Conservation (phyloP, 2,113 vertebrate species). For the Dascyllus trimaculatus region DNA sequence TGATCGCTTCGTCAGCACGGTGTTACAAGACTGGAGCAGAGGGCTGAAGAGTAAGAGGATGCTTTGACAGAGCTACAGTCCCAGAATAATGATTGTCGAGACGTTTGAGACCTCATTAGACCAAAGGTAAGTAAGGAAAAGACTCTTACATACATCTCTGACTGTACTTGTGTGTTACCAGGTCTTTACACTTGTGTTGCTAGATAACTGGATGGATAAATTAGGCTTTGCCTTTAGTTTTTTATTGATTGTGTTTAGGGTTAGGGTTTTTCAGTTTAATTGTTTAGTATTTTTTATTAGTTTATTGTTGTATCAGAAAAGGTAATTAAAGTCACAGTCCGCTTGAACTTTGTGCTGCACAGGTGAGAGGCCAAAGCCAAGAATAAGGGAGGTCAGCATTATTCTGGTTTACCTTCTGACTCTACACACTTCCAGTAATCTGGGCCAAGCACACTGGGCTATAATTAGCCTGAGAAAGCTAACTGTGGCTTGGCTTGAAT, state of each 20-base stretch:
- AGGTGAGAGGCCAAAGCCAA: constrained; percentile 52
- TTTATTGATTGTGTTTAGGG: neutral
- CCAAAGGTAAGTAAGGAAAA: constrained; percentile 49
- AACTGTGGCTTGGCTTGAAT: constrained; percentile 69
- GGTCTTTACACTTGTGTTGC: neutral
- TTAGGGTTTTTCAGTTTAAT: neutral
- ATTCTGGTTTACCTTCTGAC: constrained; percentile 59
- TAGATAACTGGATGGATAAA: neutral
- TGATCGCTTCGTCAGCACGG: constrained; percentile 68
- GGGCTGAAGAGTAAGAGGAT: constrained; percentile 55
- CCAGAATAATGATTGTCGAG: constrained; percentile 48
- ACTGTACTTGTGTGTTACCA: neutral
- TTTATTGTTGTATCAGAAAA: constrained; percentile 13
- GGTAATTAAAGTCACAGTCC: constrained; percentile 22
- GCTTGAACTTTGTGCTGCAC: constrained; percentile 25
- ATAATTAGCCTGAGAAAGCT: constrained; percentile 74
- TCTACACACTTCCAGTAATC: constrained; percentile 70
- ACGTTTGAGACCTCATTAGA: constrained; percentile 42
- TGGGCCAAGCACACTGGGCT: constrained; percentile 69
- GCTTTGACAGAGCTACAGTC: constrained; percentile 47
- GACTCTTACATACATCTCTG: constrained; percentile 5
- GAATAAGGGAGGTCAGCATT: constrained; percentile 36
- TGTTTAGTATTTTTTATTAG: constrained; percentile 4
- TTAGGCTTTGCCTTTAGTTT: neutral
- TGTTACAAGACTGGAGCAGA: constrained; percentile 56